Evolutionary conservation across 2,888 invertebrate species (phyloP).

Genomic region (Leptarthrus brevirostris): DNA sequence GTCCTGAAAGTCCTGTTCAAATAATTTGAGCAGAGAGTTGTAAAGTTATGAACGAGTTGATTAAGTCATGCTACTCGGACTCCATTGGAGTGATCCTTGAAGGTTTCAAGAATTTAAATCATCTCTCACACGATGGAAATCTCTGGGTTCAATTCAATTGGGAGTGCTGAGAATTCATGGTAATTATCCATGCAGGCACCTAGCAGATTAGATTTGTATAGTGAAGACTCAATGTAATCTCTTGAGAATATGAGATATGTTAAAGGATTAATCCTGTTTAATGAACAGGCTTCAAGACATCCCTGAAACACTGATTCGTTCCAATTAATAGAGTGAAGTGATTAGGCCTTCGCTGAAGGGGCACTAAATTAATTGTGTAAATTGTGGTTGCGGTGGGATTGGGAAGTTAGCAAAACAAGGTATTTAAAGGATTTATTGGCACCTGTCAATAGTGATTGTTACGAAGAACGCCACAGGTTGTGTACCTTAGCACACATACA

Average conservation of each 20-base stretch:
- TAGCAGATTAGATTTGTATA: background rate
- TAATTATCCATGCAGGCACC: conserved; percentile 7
- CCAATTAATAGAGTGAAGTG: no score
- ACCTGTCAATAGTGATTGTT: no score
- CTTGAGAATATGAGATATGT: conserved; percentile 1
- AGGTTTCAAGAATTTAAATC: background rate
- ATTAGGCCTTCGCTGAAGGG: no score
- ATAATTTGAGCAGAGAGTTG: background rate
- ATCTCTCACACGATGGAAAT: background rate
- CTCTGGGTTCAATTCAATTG: background rate
- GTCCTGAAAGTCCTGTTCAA: conserved; percentile 16
- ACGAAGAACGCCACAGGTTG: no score
- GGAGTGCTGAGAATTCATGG: conserved; percentile 17
- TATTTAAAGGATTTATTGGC: no score
- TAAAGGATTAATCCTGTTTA: conserved; percentile 22
- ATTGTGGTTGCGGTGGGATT: no score
- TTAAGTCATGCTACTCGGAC: background rate
- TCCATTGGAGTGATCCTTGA: background rate
- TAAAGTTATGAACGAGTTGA: conserved; percentile 3
- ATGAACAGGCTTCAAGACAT: background rate
- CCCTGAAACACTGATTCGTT: no score
- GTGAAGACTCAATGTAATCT: background rate
- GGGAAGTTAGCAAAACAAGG: no score
- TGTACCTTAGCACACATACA: no score
- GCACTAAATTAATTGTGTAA: no score